phyloP scores from a whole-genome alignment of 2,113 vertebrate genomes.

The Prinia subflava region DNA sequence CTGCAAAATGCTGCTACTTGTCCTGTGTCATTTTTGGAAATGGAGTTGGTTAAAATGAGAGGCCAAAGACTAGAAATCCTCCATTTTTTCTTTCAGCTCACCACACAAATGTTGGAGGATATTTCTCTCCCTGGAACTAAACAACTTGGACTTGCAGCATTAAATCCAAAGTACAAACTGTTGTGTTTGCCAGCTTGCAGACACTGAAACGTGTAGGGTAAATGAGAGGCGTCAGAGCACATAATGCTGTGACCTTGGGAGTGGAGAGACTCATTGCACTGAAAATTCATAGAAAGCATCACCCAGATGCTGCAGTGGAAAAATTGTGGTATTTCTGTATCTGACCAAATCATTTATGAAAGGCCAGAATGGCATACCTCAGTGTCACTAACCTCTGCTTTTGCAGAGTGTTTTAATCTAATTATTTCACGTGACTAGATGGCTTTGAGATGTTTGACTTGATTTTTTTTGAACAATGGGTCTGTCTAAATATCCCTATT shows the following conservation, averaged over 20 bases:
- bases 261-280: background rate
- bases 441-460: background rate
- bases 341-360: background rate
- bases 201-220: background rate
- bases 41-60: background rate
- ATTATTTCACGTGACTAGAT: background rate
- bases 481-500: background rate
- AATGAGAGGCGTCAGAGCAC: background rate
- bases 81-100: background rate
- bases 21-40: background rate
- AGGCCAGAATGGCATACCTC: background rate
- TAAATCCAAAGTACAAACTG: background rate
- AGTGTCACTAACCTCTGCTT: background rate
- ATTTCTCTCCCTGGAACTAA: background rate
- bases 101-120: background rate
- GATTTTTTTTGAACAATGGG: background rate
- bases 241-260: background rate
- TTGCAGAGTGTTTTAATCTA: background rate
- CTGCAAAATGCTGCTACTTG: background rate
- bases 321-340: background rate
- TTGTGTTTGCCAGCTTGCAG: background rate
- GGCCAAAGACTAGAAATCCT: background rate
- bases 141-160: background rate
- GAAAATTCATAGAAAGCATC: slow-evolving; percentile 3
- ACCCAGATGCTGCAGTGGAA: background rate